A percentile compares a stretch with the other conserved stretches of the same genome.
These are phyloP conservation scores for Noctua comes DNA, from an alignment of 2,888 invertebrate genomes.

Conservation along the genomic window DNA sequence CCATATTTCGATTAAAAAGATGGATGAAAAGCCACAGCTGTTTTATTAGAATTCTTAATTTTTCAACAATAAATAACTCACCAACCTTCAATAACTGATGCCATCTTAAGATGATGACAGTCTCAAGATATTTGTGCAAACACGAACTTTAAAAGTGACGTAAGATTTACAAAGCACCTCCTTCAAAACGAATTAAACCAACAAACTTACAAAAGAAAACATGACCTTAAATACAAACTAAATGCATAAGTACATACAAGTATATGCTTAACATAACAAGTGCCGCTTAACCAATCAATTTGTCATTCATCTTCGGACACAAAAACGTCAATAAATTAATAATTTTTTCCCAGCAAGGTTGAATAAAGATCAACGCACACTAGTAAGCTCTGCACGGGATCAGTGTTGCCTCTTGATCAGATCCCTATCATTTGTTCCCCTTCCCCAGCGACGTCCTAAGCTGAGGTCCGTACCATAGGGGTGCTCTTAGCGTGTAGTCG, in stretches of 20 bases:
- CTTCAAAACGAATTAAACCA: slow-evolving; percentile 39
- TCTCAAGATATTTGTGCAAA: slow-evolving; percentile 22
- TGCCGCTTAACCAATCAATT: slow-evolving; percentile 55
- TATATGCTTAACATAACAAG: slow-evolving; percentile 47
- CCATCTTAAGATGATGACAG: neutral
- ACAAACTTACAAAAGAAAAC: slow-evolving; percentile 48
- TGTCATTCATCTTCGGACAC: slow-evolving; percentile 48
- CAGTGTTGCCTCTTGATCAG: neutral
- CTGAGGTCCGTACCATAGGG: neutral
- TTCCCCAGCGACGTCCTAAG: neutral
- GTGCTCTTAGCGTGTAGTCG: neutral
- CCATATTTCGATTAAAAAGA: neutral
- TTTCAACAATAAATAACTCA: neutral
- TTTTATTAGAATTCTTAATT: neutral
- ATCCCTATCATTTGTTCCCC: neutral
- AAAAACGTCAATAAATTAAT: slow-evolving; percentile 58
- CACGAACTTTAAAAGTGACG: slow-evolving; percentile 24
- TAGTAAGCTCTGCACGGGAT: neutral
- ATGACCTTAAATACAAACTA: slow-evolving; percentile 45
- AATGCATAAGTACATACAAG: slow-evolving; percentile 27
- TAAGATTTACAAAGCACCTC: slow-evolving; percentile 28
- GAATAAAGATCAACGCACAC: slow-evolving; percentile 9
- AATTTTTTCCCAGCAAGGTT: slow-evolving; percentile 52
- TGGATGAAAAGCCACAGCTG: neutral
- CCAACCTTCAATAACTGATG: slow-evolving; percentile 20